Evolutionary conservation across 2,113 vertebrate species (phyloP), one percentile per base, ranked within the genome.

Genomic region (Oryzias celebensis): DNA sequence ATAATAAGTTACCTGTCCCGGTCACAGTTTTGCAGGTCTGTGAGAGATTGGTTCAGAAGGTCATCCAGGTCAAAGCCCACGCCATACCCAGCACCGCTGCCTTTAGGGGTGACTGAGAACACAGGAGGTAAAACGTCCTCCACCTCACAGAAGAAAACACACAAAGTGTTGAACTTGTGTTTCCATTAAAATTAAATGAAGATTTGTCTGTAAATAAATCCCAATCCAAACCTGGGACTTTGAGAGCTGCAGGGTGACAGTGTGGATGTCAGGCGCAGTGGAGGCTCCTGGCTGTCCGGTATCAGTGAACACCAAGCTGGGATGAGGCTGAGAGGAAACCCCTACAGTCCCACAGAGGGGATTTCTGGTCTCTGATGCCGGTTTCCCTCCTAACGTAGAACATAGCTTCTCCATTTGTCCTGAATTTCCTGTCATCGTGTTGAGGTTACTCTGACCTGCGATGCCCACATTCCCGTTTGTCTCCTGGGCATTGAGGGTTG

Each of bases 11-110:
- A 93, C 93, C 92, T 92, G 82, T 94, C 93, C 43, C 92, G 85
- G 75, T 93, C 93, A 8, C 90, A 87, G 79, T 91, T 89, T 72
- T 66, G 93, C 80, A 93, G 90, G 87, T 84, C 93, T 65, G 88
- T 89, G 0, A 96, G 93, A 55, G 94, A 95, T 60, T 96, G 95
- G 73, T 91, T 94, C 61, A 96, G 89, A 68, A 96, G 94, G 57
- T 96, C 94, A 52, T 96, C 94, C 53, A 96, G 89, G 73, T 96
- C 94, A 55, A 96, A 96, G 62, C 95, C 95, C 43, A 97, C 93
- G 0, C 94, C 95, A 0, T 96, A 95, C 15, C 94, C 95, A 2
- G 94, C 94, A 2, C 95, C 95, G 13, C 95, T 96, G 78, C 95
- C 95, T 85, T 96, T 96, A 1, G 95, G 94, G 3, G 95, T 97